phyloP scores from a whole-genome alignment of 64 coral and sea anemone genomes.

The Exaiptasia diaphana region DNA sequence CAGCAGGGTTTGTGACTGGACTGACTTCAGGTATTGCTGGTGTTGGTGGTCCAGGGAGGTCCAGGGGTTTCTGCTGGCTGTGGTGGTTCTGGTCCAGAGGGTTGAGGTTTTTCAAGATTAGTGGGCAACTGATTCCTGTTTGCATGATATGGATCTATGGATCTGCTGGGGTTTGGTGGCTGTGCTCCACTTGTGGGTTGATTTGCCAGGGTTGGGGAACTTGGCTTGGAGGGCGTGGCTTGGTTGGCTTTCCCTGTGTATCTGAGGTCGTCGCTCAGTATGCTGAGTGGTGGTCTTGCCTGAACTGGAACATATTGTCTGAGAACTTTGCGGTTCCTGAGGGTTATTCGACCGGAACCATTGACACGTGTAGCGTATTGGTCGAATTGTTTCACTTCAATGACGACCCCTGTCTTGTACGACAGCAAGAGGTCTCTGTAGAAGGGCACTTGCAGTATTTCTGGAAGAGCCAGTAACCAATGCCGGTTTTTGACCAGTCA shows the following conservation, averaged over 20 bases:
- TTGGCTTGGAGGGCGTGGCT: not conserved
- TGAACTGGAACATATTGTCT: slow-evolving; percentile 16
- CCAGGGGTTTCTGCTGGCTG: no score
- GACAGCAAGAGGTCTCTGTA: slow-evolving; percentile 12
- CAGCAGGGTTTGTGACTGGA: no score
- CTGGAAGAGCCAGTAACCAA: slow-evolving; percentile 30
- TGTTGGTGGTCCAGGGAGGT: no score
- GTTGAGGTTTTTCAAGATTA: no score
- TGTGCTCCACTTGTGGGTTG: not conserved
- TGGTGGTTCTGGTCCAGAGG: no score
- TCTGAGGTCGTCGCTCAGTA: slow-evolving; percentile 7
- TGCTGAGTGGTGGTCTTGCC: not conserved
- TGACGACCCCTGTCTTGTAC: slow-evolving; percentile 20
- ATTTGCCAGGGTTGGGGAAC: not conserved
- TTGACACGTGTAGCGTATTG: not conserved
- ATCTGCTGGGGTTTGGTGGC: no score
- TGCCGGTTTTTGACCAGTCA: slow-evolving; percentile 23
- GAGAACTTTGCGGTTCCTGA: slow-evolving; percentile 10
- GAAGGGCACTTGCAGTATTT: slow-evolving; percentile 24
- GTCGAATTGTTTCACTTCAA: slow-evolving; percentile 3
- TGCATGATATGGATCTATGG: no score
- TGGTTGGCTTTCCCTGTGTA: not conserved
- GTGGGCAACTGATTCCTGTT: no score
- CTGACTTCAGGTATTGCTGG: no score
- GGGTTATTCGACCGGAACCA: not conserved